These are phyloP conservation scores for Channa argus DNA, from an alignment of 2,113 vertebrate genomes.

Conservation along the genomic window DNA sequence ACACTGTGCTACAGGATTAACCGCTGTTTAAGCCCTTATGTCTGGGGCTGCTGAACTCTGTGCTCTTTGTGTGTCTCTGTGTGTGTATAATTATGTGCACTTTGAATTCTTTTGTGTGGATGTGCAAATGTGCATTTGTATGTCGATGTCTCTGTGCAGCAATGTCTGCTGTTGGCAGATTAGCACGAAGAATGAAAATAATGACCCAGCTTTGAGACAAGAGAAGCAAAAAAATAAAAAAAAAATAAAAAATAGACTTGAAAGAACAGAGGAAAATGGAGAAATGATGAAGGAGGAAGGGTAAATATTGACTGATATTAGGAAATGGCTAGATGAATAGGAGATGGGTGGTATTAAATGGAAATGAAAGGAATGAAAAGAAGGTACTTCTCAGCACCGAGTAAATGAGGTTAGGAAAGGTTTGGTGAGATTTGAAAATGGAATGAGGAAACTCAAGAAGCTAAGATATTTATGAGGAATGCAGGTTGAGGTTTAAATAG, in stretches of 20 bases:
- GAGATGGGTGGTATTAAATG: slow-evolving; percentile 28
- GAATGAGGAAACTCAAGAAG: slow-evolving; percentile 41
- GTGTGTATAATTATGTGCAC: background rate
- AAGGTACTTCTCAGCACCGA: slow-evolving; percentile 29
- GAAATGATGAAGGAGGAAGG: slow-evolving; percentile 38
- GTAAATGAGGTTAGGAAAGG: slow-evolving; percentile 52
- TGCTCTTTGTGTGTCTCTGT: slow-evolving; percentile 35
- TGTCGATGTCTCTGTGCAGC: slow-evolving; percentile 46
- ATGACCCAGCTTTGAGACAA: slow-evolving; percentile 61
- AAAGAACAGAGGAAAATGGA: slow-evolving; percentile 28
- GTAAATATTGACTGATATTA: slow-evolving; percentile 49
- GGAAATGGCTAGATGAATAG: slow-evolving; percentile 29
- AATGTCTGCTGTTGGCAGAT: slow-evolving; percentile 76
- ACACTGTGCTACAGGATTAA: slow-evolving; percentile 75
- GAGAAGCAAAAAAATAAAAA: slow-evolving; percentile 14
- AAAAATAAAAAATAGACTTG: slow-evolving; percentile 21
- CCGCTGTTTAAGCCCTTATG: slow-evolving; percentile 65
- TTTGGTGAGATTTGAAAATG: slow-evolving; percentile 61
- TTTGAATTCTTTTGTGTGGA: slow-evolving; percentile 9
- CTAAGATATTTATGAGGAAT: slow-evolving; percentile 36
- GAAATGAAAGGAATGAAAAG: slow-evolving; percentile 42
- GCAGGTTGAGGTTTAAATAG: slow-evolving; percentile 25
- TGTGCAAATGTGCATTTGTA: slow-evolving; percentile 29
- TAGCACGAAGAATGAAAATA: slow-evolving; percentile 72
- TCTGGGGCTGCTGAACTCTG: slow-evolving; percentile 57